Evolutionary conservation across 2,113 vertebrate genomes (phyloP), one percentile per base, ranked within the genome.

Genomic region (Chaetodon auriga): DNA sequence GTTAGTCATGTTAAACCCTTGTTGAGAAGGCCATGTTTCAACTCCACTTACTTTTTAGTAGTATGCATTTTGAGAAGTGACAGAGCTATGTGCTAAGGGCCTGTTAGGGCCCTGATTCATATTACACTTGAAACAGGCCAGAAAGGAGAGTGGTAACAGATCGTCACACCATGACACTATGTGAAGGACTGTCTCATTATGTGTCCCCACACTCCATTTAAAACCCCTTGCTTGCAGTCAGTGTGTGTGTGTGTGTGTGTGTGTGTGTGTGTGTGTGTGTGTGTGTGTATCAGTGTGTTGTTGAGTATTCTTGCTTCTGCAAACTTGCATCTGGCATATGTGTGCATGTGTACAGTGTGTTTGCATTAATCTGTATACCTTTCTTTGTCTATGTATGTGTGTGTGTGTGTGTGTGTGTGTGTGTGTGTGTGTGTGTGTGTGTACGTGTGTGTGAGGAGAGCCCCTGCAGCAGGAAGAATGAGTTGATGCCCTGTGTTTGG

Each of bases 401-500:
- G 48, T 66, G 45, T 19, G 46, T 62, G 48, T 36, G 43, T 23
- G 46, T 41, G 11, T 38, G 45, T 75, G 74, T 45, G 36, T 11
- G 16, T 58, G 61, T n/a, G 23, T 36, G 57, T 45, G 53, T 49
- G 73, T 14, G 25, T 77, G 63, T 61, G 43, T 57, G 55, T 58
- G 57, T 43, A 18, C 16, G 57, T 45, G 49, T n/a, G 43, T 75
- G 54, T 49, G 43, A n/a, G 48, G 77, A 78, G 68, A 87, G 80
- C 82, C 81, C 78, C 86, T 87, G 89, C 80, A 84, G 90, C 84
- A 90, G 86, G 83, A 92, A 89, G 80, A 79, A 82, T 76, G 91
- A 94, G 91, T 89, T 93, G 92, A 94, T 93, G 90, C 84, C 90
- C 89, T 86, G 85, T 89, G 93, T 95, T 94, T 94, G 89, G 92